Conservation (phyloP, 2,797 vertebrate species). For the Geotria australis region DNA sequence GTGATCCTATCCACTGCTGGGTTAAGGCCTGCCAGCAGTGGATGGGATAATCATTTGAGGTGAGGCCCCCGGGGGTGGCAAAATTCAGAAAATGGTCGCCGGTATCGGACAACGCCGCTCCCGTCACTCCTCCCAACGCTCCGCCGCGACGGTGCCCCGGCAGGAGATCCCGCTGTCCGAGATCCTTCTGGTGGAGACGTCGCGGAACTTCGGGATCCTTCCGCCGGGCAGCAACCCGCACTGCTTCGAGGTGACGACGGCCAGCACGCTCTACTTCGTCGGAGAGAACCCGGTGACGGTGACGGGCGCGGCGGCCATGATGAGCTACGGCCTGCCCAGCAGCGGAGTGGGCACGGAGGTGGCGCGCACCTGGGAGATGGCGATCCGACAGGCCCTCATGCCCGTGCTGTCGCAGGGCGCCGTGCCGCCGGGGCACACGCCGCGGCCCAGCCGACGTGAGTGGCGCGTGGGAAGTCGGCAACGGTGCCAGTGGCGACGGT, state of each 20-base stretch:
- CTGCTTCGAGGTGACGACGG: slow-evolving; percentile 75
- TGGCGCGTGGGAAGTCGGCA: too few species aligned
- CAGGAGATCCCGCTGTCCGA: slow-evolving; percentile 91
- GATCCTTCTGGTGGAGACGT: slow-evolving; percentile 54
- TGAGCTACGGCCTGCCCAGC: slow-evolving; percentile 16
- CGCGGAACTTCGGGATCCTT: slow-evolving; percentile 32
- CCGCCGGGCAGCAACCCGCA: slow-evolving; percentile 43
- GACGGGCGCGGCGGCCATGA: slow-evolving; percentile 14
- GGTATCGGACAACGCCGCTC: too few species aligned
- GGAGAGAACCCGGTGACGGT: slow-evolving; percentile 35
- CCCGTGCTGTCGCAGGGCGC: slow-evolving; percentile 60
- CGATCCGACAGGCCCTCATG: slow-evolving; percentile 80
- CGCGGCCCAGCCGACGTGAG: too few species aligned
- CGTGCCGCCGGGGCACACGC: slow-evolving; percentile 26
- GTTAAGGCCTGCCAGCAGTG: too few species aligned
- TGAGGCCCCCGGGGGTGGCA: too few species aligned
- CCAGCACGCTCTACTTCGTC: slow-evolving; percentile 50
- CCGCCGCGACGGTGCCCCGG: too few species aligned
- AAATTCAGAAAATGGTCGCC: too few species aligned
- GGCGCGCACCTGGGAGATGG: slow-evolving; percentile 74
- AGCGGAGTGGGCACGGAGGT: slow-evolving; percentile 48
- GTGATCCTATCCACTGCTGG: too few species aligned
- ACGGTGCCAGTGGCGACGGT: too few species aligned
- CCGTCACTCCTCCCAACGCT: background rate
- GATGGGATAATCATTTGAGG: background rate